Evolutionary conservation across 2,113 vertebrate genomes (phyloP), one percentile per base, ranked within the genome.

Genomic region (Atractosteus spatula): DNA sequence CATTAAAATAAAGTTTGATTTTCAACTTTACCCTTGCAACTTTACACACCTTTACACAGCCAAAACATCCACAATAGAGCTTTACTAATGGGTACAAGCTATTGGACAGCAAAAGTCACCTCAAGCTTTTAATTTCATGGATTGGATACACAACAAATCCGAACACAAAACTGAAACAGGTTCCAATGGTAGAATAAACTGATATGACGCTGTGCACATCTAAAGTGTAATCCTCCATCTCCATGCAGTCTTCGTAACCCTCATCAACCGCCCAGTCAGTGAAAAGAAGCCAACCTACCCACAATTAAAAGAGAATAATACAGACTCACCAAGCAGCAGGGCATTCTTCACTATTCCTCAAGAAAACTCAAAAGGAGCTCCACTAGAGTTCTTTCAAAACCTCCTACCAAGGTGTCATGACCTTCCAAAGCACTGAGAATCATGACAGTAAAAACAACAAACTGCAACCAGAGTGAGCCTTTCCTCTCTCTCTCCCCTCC

Each of bases 371-470:
- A 14, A 66, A 13, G 7, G 3, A 62, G 17, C 57, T 55, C 57
- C 57, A 43, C 5, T 51, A 51, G 10, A 51, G 47, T 10, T 51
- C 7, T 65, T 66, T 12, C 5, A 14, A n/a, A 71, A 16, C 8
- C 7, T n/a, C 29, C 63, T 17, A 11, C 41, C 6, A 7, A 42
- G 44, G 56, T 10, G 44, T 29, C 16, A 66, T 16, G 65, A 54
- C 66, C 65, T 73, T 59, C 63, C 66, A 61, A 55, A 65, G 59
- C 55, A 75, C n/a, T n/a, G 61, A 43, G 63, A 7, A 63, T 72
- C 74, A 73, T 29, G 56, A 68, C 57, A 29, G 29, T 29, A 51
- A 73, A n/a, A 62, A 54, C 61, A n/a, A 42, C 56, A 68, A 45
- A 55, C 41, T 29, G 47, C 72, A 68, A 4, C 44, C 64, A 45